Evolutionary conservation across 1,140 invertebrate genomes (phyloP), one percentile per base, ranked within the genome.

Genomic region (Hestina assimilis): DNA sequence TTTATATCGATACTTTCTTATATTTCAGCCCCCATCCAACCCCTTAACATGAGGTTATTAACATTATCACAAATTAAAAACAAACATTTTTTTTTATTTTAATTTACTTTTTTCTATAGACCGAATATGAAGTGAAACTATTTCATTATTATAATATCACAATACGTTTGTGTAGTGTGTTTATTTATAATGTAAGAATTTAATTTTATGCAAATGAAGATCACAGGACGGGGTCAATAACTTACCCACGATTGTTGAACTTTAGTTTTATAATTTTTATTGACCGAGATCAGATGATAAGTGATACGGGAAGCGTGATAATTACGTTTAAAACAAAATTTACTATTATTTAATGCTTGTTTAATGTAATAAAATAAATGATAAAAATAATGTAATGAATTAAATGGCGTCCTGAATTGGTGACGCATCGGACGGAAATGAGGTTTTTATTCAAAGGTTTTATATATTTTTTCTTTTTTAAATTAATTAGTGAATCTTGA

Each of bases 281-380:
- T 43, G 42, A 38, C 33, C 42, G 42, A 45, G 42, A 45, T 45
- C 42, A 23, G 15, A 28, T 28, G 42, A 45, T 45, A 45, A 45
- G 33, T 45, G 3, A 28, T 11, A 28, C 42, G 14, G 42, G 23
- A 45, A 45, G 20, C 26, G 26, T 28, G n/a, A 17, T 45, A 28
- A 28, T 45, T 45, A 45, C 12, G 11, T 14, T 45, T 8, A 14
- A 15, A 45, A 26, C 9, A 26, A 21, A 43, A 42, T 42, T 20
- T 11, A 42, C 42, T 28, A 26, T 26, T 24, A 26, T 45, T 28
- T 26, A 45, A 17, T 45, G 42, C 23, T 26, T 24, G 17, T 45
- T 28, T 26, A 45, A 17, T 45, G 42, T 12, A 45, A 26, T 45
- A 26, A 26, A 26, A 45, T 28, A 45, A 15, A 45, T 45, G n/a